Percentiles rank a stretch among this genome's conserved stretches.
Conservation (phyloP, 2,888 invertebrate genomes). For the Cremastinae sp. region DNA sequence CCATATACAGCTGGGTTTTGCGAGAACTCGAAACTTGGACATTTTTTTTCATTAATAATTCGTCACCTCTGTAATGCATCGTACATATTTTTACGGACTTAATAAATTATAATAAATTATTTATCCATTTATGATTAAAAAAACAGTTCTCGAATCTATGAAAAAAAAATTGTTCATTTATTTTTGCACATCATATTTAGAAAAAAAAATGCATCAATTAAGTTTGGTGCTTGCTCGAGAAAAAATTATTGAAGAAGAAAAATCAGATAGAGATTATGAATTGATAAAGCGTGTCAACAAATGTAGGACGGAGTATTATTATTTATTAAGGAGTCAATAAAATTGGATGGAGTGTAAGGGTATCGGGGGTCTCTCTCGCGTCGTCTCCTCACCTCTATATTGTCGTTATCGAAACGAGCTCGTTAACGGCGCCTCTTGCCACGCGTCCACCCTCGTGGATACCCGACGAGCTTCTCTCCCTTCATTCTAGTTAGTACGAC, state of each 20-base stretch:
- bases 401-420: conserved; percentile 57
- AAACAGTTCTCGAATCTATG: background rate
- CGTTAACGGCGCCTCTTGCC: conserved; percentile 52
- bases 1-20: background rate
- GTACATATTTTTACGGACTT: no score
- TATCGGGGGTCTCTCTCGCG: conserved; percentile 1
- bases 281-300: background rate
- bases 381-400: conserved; percentile 19
- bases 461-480: conserved; percentile 40
- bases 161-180: no score
- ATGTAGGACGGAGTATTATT: no score
- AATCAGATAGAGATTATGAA: conserved; percentile 30
- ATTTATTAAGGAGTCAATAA: conserved; percentile 3
- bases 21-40: no score
- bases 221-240: background rate
- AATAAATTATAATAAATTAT: background rate
- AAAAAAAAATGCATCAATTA: no score
- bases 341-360: background rate
- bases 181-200: no score
- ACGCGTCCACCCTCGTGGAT: conserved; percentile 36
- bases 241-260: conserved; percentile 33
- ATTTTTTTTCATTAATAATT: no score
- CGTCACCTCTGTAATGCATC: no score
- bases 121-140: background rate
- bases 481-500: conserved; percentile 37